Base-by-base conservation (phyloP, 2,888 invertebrate species). In the Spisula subtruncata region DNA sequence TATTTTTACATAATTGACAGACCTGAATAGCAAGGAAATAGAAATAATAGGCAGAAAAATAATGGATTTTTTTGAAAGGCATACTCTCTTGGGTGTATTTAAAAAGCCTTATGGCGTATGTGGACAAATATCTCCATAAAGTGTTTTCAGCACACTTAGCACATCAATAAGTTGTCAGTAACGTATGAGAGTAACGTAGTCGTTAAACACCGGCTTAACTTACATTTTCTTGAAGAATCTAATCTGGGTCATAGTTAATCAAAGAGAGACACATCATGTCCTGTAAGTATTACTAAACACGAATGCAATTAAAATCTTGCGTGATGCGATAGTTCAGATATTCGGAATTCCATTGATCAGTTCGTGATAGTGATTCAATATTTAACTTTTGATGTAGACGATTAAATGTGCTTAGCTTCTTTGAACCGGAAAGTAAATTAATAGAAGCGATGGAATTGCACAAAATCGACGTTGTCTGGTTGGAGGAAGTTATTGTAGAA, bases 351-450 rank as follows among this genome's bases (percentile, higher is more conserved):
- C 6, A 25, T 25, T 25, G 60, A 66, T 20, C 8, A 25, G 60
- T 25, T 66, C 25, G n/a, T 25, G 25, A 5, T 66, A 25, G 20
- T 66, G 25, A 25, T 66, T 25, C 25, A 66, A 66, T 75, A 75
- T 75, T 75, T 75, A 75, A 75, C 41, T 75, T 75, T 75, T 75
- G 75, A 75, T 32, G 75, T 18, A 75, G 12, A n/a, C 32, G 29
- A 35, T 32, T 32, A 35, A 75, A 35, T 32, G 75, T 0, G 75
- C 32, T 75, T 75, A 66, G 60, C 60, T 66, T 25, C 35, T 35
- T 75, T 75, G 35, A 35, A 75, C 71, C 29, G 71, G 32, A 71
- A 75, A 71, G 32, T 32, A 71, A 32, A 71, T 71, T 75, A 75
- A 75, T 32, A 35, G 35, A 75, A 12, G 35, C 35, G 18, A 32